These are phyloP conservation scores for Calliphora vicina DNA, from an alignment of 1,140 invertebrate species.

Conservation along the genomic window DNA sequence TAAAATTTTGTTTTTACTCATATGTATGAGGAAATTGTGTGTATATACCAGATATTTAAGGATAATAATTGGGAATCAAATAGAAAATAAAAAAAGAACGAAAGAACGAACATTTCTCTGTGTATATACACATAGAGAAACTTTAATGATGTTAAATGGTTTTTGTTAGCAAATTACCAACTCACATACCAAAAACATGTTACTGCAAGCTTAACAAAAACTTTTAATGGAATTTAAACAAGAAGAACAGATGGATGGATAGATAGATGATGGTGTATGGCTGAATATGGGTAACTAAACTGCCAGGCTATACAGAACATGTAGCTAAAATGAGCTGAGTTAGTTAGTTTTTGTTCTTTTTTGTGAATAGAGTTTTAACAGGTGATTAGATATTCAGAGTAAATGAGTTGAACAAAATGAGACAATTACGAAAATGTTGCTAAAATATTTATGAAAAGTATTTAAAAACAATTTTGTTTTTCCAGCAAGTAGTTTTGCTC, in stretches of 20 bases:
- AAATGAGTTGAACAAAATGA: neutral
- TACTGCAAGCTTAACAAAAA: neutral
- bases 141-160: conserved; percentile 34
- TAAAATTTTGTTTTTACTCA: neutral
- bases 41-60: neutral
- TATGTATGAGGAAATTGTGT: neutral
- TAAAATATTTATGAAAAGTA: conserved; percentile 25
- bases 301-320: neutral
- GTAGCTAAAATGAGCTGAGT: neutral
- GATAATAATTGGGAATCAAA: neutral
- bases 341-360: conserved; percentile 2
- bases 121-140: neutral
- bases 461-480: conserved; percentile 21
- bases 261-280: neutral
- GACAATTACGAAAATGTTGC: conserved; percentile 20
- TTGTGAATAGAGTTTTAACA: conserved; percentile 5
- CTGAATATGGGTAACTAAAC: neutral
- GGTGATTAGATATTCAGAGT: conserved; percentile 27
- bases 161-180: conserved; percentile 33
- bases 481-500: neutral
- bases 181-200: neutral
- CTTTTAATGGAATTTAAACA: conserved; percentile 31
- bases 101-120: neutral
- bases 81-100: neutral
- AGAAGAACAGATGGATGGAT: neutral